Evolutionary conservation across 2,888 invertebrate species (phyloP), one percentile per base, ranked within the genome.

Genomic region (Neoaliturus tenellus): DNA sequence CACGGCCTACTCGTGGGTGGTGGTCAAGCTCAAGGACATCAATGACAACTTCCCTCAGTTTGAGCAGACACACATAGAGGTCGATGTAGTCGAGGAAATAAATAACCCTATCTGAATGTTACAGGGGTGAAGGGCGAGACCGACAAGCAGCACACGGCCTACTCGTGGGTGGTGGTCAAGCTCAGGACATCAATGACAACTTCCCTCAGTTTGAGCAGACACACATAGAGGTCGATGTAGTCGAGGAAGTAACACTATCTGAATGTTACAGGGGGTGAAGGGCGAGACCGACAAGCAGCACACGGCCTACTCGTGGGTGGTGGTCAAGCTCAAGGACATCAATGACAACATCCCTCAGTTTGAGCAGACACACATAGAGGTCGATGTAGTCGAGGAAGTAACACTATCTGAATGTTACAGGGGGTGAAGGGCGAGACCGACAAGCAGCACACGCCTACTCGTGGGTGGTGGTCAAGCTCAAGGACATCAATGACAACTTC

Each of bases 21-120:
- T 96, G 86, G 97, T 98, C 35, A 96, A 96, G 89, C 92, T 99
- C 85, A 93, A 96, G 85, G 99, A 99, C 90, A 97, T 97, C 88
- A 99, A 99, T 92, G 99, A 99, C 93, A 98, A 99, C 92, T 97
- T 97, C 90, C 98, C 98, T 4, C 96, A 96, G 89, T 98, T 97
- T 90, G 97, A 98, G 89, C 23, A 95, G 86, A 96, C 98, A 69
- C 97, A 98, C 90, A 97, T 98, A 88, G 98, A 97, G 91, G 96
- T 96, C 2, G 95, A 95, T 14, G 97, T 75, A 2, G 25, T 25
- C n/a, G 73, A 96, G 6, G 99, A 99, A n/a, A n/a, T n/a, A n/a
- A n/a, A n/a, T n/a, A n/a, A n/a, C n/a, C n/a, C n/a, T n/a, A n/a
- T n/a, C n/a, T n/a, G n/a, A n/a, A 55, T n/a, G 25, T n/a, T 83